Conservation (phyloP, 2,888 invertebrate species). For the Chironomus riparius region DNA sequence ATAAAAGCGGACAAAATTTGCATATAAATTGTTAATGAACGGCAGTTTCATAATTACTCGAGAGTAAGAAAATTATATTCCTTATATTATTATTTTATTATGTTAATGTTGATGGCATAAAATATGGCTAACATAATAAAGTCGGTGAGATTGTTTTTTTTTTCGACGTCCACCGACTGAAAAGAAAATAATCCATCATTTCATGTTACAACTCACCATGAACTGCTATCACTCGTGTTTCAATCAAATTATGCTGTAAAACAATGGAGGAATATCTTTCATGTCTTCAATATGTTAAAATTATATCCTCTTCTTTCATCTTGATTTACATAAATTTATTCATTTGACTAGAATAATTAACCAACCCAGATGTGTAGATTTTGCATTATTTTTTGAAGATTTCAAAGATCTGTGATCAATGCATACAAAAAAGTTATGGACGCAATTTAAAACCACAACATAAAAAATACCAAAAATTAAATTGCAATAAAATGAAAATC, state of each 20-base stretch:
- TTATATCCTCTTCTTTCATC: background rate
- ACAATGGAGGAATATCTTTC: background rate
- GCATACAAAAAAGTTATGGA: too few species aligned
- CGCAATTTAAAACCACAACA: too few species aligned
- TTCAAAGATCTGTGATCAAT: background rate
- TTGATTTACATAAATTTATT: background rate
- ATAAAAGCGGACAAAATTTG: conserved; percentile 1
- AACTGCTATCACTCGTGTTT: conserved; percentile 1
- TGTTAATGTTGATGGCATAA: too few species aligned
- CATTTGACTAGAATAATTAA: background rate
- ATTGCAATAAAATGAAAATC: too few species aligned
- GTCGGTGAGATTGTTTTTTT: background rate
- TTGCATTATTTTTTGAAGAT: too few species aligned
- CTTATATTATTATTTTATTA: too few species aligned
- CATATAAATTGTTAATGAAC: conserved; percentile 14
- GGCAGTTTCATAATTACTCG: background rate
- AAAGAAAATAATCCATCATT: conserved; percentile 4
- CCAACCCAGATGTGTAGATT: background rate
- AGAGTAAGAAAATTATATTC: background rate
- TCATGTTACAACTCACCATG: background rate
- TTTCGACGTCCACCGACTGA: background rate
- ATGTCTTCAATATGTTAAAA: background rate
- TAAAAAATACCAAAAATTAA: too few species aligned
- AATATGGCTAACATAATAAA: too few species aligned
- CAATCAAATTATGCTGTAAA: background rate